Evolutionary conservation across 2,888 invertebrate genomes (phyloP), one percentile per base, ranked within the genome.

Genomic region (Syrista parreyssii): DNA sequence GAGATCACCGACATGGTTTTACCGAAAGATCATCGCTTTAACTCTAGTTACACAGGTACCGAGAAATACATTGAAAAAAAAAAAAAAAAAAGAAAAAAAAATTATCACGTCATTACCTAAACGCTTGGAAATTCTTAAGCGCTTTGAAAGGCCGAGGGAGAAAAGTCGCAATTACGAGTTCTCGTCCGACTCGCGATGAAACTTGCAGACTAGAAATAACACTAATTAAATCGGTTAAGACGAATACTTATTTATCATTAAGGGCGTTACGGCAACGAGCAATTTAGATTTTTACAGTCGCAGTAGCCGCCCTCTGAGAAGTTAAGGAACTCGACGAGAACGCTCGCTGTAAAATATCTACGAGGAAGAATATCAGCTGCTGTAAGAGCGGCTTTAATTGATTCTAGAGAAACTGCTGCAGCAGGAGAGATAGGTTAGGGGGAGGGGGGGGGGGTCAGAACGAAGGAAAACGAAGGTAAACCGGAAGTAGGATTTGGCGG

Each of bases 171-270:
- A 55, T 55, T 55, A 55, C 23, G 6, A 9, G 6, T 6, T 23
- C 23, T 55, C 23, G 6, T 55, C 15, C 23, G 23, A 15, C 6
- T 55, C 23, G 23, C 9, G 23, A 55, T 23, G 9, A 55, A 6
- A 55, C 40, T 40, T 15, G 1, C 9, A 6, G 23, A 55, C 6
- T 23, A 55, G 23, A 55, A 55, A 23, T 55, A 55, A 55, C 23
- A 55, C 23, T 23, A 55, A 55, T 55, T 23, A 55, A 55, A 40
- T 40, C 15, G 40, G 1, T 40, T 40, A 15, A 40, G 12, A 11
- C 35, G 72, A 75, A 72, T 69, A 75, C 77, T 81, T 82, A 79
- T 79, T 82, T 80, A 75, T 82, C 79, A 82, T 82, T 79, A 81
- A 74, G 77, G 76, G 78, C 76, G 74, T 78, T 78, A 79, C 78